Percentiles rank a stretch among this genome's conserved stretches.
phyloP scores from a whole-genome alignment of 2,113 vertebrate species.

The Mungos mungo region DNA sequence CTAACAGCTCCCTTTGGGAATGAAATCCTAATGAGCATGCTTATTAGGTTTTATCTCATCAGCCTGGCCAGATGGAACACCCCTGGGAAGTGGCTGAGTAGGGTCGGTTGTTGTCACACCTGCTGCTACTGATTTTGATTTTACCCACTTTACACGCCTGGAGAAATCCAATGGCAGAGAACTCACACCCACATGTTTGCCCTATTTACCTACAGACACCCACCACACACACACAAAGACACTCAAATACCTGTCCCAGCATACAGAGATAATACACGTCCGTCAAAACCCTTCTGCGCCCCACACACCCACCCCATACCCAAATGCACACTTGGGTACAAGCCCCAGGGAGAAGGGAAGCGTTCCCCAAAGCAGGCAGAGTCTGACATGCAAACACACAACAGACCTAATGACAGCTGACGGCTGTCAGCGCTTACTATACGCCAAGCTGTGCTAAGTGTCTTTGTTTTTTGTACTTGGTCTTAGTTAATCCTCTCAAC shows the following conservation, averaged over 20 bases:
- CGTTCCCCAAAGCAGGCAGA: background rate
- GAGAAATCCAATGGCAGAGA: background rate
- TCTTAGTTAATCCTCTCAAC: background rate
- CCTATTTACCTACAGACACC: background rate
- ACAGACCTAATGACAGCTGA: background rate
- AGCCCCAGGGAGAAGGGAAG: background rate
- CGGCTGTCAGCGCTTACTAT: background rate
- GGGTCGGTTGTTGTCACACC: background rate
- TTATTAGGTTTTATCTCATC: background rate
- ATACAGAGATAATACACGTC: background rate
- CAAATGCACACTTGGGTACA: background rate
- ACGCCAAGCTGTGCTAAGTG: background rate
- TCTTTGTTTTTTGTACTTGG: background rate
- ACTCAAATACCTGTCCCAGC: background rate
- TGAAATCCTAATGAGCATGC: background rate
- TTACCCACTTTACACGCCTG: background rate
- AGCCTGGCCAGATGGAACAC: background rate
- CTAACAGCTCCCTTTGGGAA: slow-evolving; percentile 18
- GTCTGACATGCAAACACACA: background rate
- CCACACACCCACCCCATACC: background rate
- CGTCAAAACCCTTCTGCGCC: background rate
- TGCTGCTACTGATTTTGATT: background rate
- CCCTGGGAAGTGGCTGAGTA: background rate
- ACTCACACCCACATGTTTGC: background rate
- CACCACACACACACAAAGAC: background rate